phyloP scores from a whole-genome alignment of 2,113 vertebrate genomes.

The Ondatra zibethicus region DNA sequence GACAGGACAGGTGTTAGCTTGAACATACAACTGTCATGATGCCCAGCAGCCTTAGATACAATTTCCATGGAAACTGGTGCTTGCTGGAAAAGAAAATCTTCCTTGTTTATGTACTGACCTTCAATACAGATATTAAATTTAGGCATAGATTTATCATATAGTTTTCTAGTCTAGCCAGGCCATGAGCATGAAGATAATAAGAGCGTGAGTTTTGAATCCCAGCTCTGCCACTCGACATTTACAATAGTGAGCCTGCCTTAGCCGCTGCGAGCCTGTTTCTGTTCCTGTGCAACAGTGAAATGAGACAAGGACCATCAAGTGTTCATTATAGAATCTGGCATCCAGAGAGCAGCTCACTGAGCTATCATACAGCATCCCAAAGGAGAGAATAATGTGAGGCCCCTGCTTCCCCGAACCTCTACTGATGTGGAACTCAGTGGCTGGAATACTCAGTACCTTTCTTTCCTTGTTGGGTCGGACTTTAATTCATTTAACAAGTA shows the following conservation, averaged over 20 bases:
- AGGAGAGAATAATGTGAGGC: neutral
- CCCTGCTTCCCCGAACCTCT: neutral
- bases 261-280: neutral
- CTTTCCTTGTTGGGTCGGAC: neutral
- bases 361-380: neutral
- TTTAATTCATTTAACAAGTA: neutral
- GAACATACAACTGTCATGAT: neutral
- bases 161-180: neutral
- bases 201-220: neutral
- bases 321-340: neutral
- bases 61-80: neutral
- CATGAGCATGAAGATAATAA: neutral
- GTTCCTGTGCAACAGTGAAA: neutral
- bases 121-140: constrained; percentile 9
- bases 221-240: neutral
- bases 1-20: neutral
- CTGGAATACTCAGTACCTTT: neutral
- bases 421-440: neutral
- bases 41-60: neutral
- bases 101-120: neutral
- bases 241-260: neutral
- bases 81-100: constrained; percentile 5
- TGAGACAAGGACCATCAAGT: neutral
- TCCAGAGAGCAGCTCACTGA: neutral
- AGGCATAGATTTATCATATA: neutral